Evolutionary conservation across 2,888 invertebrate species (phyloP).

Genomic region (Agriotes lineatus): DNA sequence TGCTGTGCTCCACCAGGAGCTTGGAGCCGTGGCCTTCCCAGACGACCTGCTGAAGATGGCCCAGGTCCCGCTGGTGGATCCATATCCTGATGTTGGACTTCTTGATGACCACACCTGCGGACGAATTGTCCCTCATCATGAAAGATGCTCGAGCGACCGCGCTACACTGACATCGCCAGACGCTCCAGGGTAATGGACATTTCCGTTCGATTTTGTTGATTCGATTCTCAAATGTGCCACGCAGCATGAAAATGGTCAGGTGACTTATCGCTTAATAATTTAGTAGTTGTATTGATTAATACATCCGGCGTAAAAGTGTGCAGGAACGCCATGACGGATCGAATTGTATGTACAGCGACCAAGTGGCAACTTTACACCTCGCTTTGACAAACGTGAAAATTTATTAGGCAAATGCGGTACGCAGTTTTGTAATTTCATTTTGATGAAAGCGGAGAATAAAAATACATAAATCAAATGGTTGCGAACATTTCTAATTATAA

Average conservation of each 20-base stretch:
- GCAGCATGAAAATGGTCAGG: constrained; percentile 55
- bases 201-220: constrained; percentile 39
- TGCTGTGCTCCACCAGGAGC: constrained; percentile 86
- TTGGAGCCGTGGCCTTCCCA: constrained; percentile 92
- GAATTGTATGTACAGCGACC: no score
- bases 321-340: no score
- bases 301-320: constrained; percentile 42
- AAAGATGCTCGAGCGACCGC: background rate
- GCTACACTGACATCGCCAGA: constrained; percentile 34
- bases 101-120: constrained; percentile 77
- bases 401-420: no score
- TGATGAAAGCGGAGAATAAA: no score
- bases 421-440: no score
- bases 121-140: constrained; percentile 46
- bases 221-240: constrained; percentile 42
- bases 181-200: constrained; percentile 33
- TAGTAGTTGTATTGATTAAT: constrained; percentile 58
- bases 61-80: constrained; percentile 93
- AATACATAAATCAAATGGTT: no score
- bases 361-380: no score
- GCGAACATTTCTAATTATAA: no score
- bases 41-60: constrained; percentile 86
- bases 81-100: constrained; percentile 92
- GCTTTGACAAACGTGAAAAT: no score
- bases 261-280: constrained; percentile 62